Conservation (phyloP, 2,797 vertebrate genomes). For the Propithecus deckenii region DNA sequence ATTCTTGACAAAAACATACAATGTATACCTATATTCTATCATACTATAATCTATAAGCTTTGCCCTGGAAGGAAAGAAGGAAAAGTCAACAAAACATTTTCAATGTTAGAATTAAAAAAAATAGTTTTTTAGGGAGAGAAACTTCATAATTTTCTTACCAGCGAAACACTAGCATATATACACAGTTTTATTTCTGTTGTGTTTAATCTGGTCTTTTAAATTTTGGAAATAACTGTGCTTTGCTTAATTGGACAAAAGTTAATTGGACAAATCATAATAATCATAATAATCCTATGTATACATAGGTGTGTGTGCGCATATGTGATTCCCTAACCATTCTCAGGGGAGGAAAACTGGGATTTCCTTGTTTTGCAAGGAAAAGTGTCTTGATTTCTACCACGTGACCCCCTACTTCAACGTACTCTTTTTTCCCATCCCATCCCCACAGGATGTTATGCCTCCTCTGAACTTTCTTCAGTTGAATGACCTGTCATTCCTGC, state of each 20-base stretch:
- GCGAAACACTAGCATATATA: background rate
- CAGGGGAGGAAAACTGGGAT: background rate
- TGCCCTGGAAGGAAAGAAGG: background rate
- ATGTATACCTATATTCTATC: background rate
- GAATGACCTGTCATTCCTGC: background rate
- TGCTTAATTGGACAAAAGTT: background rate
- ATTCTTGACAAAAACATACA: background rate
- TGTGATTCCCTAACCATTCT: background rate
- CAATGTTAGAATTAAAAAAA: background rate
- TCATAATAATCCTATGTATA: background rate
- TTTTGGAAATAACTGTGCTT: conserved; percentile 10
- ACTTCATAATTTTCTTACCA: conserved; percentile 11
- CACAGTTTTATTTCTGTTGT: background rate
- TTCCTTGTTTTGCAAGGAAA: conserved; percentile 35
- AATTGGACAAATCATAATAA: background rate
- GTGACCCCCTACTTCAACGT: background rate
- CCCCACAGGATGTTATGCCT: background rate
- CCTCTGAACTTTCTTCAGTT: conserved; percentile 41
- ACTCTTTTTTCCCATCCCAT: background rate
- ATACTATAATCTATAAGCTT: background rate
- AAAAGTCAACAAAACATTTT: background rate
- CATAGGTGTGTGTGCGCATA: background rate
- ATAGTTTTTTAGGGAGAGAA: background rate
- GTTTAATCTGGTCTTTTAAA: background rate
- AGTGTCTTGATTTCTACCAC: background rate